Base-by-base conservation (phyloP, 2,888 invertebrate species). In the Drosophila quinaria region DNA sequence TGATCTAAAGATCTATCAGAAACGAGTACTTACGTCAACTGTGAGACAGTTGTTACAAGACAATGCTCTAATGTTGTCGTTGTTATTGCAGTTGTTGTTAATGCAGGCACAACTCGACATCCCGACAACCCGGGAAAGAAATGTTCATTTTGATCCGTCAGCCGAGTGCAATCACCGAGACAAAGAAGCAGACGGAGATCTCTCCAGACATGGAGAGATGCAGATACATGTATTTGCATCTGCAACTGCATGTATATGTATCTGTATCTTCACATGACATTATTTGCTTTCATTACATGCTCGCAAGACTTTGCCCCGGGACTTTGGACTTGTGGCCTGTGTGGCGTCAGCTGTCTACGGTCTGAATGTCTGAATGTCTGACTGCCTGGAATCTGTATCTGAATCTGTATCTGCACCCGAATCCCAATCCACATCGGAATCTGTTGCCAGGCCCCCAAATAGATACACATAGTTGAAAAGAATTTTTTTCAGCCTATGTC, bases 401-500 rank as follows among this genome's bases (percentile, higher is more conserved):
- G 54, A 55, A 63, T 49, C 56, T 25, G 25, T 6, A 6, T 59
- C 64, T 60, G 59, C 49, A 70, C 46, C 35, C 49, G 54, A 69
- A 63, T 49, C 56, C 22, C 44, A 22, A 56, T 47, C 60, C 31
- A 49, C 25, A 54, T 52, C 39, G 47, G 58, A 65, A 63, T 77
- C 68, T 70, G 70, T 77, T 68, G 77, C 68, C 63, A 68, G 55
- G 50, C 65, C 25, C 29, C 65, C 55, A 76, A 72, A 72, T 80
- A 78, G 76, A 60, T 17, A 49, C 33, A n/a, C n/a, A n/a, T n/a
- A 72, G 75, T 74, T 68, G 66, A 65, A 62, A 84, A 66, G 70
- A 83, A 78, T 80, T 89, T 88, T 58, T 83, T 84, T 65, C 81
- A 88, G 89, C 70, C 89, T 80, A 78, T 82, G 87, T 86, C 87